Base-by-base conservation (phyloP, 92 coral and sea anemone species). In the Anthopleura xanthogrammica region DNA sequence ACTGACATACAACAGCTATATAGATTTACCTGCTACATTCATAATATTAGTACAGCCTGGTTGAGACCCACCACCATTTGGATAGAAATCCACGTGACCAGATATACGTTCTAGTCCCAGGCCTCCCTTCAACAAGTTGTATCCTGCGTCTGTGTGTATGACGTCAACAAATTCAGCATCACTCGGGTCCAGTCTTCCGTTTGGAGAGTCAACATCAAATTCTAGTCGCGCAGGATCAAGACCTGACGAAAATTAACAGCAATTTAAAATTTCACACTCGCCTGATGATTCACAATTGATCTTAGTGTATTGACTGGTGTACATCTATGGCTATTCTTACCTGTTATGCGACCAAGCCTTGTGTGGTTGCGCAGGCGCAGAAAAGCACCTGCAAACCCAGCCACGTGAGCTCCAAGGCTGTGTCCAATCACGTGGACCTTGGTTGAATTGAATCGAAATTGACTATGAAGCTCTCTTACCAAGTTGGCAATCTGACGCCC, bases 51-150 rank as follows among this genome's bases (percentile, higher is more conserved):
- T 83, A 72, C 98, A 95, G 16, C 98, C 97, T 17, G 99, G 98
- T 81, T 96, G 99, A 39, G 87, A 66, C 76, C 90, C 77, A 42
- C 99, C 99, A 41, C 98, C 99, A 64, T 96, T 96, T 5, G 99
- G 99, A 62, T 96, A 96, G 72, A 92, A 96, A 84, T 96, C 99
- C 80, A 96, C 91, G 89, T 96, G 94, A 83, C 99, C 99, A 60
- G 94, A 85, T 29, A 92, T 90, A 12, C 97, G 90, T 64, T 73
- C 83, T 22, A 92, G 88, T 85, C 99, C 99, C 77, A 92, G 85
- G 11, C 95, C 87, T 52, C 90, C 29, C 70, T 62, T 22, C 70
- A 19, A 5, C 10, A 14, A 75, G 12, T 90, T 78, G 29, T 62
- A 42, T 16, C 89, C 84, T 1, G 84, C 88, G 79, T 93, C 95